phyloP scores from a whole-genome alignment of 2,797 vertebrate species.

The Tamandua tetradactyla region DNA sequence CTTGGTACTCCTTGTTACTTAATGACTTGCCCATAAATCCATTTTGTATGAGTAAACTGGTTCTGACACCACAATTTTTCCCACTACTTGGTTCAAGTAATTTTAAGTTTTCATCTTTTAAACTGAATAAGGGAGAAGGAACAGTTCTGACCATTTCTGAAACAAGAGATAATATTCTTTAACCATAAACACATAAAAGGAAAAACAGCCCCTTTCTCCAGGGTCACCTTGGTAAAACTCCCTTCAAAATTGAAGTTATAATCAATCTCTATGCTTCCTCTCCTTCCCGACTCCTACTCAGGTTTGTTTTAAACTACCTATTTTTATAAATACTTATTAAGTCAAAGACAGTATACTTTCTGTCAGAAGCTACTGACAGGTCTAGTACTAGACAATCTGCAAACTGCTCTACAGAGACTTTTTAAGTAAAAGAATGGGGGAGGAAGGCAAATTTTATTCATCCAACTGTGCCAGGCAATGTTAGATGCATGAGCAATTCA shows the following conservation, averaged over 20 bases:
- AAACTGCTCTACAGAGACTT: neutral
- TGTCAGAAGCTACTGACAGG: constrained; percentile 28
- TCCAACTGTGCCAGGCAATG: neutral
- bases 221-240: constrained; percentile 61
- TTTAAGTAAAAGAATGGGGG: neutral
- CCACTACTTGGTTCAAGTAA: constrained; percentile 71
- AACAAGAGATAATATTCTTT: constrained; percentile 55
- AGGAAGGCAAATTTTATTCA: neutral
- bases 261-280: neutral
- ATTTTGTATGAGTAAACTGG: constrained; percentile 72
- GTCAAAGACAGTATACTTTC: constrained; percentile 35
- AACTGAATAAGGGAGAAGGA: constrained; percentile 68
- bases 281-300: neutral
- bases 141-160: constrained; percentile 56
- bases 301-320: constrained; percentile 40
- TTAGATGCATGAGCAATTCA: neutral
- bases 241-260: constrained; percentile 38
- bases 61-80: constrained; percentile 76
- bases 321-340: constrained; percentile 51
- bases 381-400: neutral
- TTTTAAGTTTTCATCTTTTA: constrained; percentile 78
- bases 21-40: constrained; percentile 70
- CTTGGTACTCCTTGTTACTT: constrained; percentile 61
- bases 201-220: constrained; percentile 35
- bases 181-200: neutral